These are phyloP conservation scores for Blastomussa wellsi DNA, from an alignment of 92 coral and sea anemone species.

Conservation along the genomic window DNA sequence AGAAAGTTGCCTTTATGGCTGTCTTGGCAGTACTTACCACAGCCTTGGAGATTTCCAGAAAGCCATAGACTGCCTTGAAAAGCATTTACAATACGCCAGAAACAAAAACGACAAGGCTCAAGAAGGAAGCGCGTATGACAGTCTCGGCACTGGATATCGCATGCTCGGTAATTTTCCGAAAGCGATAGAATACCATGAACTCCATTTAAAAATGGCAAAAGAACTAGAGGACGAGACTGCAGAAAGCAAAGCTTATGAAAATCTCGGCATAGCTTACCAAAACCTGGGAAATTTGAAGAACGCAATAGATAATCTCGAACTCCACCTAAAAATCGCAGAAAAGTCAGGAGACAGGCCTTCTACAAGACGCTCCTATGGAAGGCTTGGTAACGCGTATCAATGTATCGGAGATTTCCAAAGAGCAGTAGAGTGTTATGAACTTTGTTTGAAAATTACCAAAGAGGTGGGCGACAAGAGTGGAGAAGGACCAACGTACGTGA, in stretches of 20 bases:
- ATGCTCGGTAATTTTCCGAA: conserved; percentile 4
- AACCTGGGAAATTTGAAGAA: neutral
- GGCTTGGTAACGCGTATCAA: neutral
- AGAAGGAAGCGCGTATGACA: neutral
- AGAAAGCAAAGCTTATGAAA: neutral
- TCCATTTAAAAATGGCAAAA: neutral
- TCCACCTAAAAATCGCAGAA: neutral
- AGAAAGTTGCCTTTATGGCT: neutral
- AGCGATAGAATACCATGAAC: conserved; percentile 2
- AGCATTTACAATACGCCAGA: neutral
- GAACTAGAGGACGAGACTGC: neutral
- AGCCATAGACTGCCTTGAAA: neutral
- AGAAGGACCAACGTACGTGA: neutral
- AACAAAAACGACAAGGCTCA: neutral
- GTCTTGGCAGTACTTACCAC: neutral
- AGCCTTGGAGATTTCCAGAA: too few species aligned
- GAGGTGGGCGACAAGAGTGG: neutral
- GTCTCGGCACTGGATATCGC: neutral
- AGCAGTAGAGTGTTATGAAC: neutral
- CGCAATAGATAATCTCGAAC: neutral
- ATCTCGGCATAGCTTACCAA: neutral
- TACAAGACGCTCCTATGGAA: neutral
- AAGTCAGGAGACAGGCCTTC: neutral
- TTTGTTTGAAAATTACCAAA: neutral
- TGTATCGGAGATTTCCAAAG: neutral